A percentile compares a stretch with the other conserved stretches of the same genome.
Evolutionary conservation across 2,797 vertebrate species (phyloP).

Genomic region (Jordanella pulchra): DNA sequence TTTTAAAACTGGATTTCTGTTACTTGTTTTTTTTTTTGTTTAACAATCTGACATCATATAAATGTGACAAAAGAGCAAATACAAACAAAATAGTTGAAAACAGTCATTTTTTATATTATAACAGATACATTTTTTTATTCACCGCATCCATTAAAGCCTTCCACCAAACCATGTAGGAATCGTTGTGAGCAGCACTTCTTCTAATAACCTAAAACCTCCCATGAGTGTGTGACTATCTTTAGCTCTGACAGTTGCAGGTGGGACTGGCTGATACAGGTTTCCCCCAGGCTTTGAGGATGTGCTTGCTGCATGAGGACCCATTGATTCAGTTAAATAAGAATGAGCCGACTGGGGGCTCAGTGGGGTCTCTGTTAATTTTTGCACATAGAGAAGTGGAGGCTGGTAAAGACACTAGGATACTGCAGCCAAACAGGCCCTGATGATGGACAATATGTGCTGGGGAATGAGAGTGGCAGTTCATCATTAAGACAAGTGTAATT

Average conservation of each 20-base stretch:
- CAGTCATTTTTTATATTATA: background rate
- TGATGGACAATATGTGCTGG: background rate
- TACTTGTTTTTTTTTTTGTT: background rate
- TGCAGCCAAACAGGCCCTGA: background rate
- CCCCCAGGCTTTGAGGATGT: conserved; percentile 3
- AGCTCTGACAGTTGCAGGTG: conserved; percentile 8
- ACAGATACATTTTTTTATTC: background rate
- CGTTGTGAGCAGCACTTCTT: background rate
- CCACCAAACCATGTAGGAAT: conserved; percentile 4
- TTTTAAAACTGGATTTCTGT: background rate
- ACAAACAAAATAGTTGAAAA: background rate
- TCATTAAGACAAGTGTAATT: background rate
- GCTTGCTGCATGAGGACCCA: background rate
- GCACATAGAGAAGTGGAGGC: background rate
- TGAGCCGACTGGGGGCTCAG: background rate
- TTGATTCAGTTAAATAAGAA: conserved; percentile 9
- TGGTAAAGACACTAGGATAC: background rate
- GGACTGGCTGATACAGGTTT: conserved; percentile 5
- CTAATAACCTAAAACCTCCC: conserved; percentile 5
- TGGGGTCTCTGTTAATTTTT: conserved; percentile 2
- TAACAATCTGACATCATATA: background rate
- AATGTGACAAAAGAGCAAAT: background rate
- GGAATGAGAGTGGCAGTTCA: background rate
- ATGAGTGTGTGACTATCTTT: conserved; percentile 3
- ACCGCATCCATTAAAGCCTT: background rate